Base-by-base conservation (phyloP, 2,888 invertebrate species). In the Diloba caeruleocephala region DNA sequence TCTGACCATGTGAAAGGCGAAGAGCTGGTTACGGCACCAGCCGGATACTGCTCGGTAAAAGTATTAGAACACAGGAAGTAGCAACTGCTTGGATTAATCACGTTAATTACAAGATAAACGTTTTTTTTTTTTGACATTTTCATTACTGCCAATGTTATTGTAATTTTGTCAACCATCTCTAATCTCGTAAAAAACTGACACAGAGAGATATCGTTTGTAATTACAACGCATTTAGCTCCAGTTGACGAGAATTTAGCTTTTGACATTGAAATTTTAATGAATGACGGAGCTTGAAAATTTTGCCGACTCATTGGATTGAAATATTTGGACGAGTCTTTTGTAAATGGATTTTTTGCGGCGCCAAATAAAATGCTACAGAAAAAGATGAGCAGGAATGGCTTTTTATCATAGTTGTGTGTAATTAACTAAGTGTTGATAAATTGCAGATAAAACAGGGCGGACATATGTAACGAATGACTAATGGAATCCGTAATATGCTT, bases 191-290 rank as follows among this genome's bases (percentile, higher is more conserved):
- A n/a, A 19, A 19, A 19, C 19, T 21, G 21, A 7, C 21, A 1
- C 5, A 3, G 1, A 21, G n/a, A 8, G 13, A 36, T 39, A 12
- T 15, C n/a, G 12, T 10, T 50, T 37, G 10, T 31, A 15, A 23
- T 55, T 2, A 15, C 17, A 28, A 13, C 9, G 8, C 14, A 7
- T 39, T 46, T 33, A 58, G 38, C 23, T 51, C 34, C 34, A 39
- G 28, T 13, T 57, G 37, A 31, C 26, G 6, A 17, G 10, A 44
- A 37, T 38, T 42, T 36, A 8, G 9, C 12, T 34, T 67, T 15
- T 56, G 46, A 49, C 45, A 66, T 67, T 54, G 42, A 54, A 15
- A 31, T 56, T 38, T 49, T 55, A 52, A 58, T 51, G 26, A 52
- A 59, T 71, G 69, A 59, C 42, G 13, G 5, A 9, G 44, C 55